A percentile compares a stretch with the other conserved stretches of the same genome.
Conservation (phyloP, 2,113 vertebrate genomes). For the Hymenochirus boettgeri region DNA sequence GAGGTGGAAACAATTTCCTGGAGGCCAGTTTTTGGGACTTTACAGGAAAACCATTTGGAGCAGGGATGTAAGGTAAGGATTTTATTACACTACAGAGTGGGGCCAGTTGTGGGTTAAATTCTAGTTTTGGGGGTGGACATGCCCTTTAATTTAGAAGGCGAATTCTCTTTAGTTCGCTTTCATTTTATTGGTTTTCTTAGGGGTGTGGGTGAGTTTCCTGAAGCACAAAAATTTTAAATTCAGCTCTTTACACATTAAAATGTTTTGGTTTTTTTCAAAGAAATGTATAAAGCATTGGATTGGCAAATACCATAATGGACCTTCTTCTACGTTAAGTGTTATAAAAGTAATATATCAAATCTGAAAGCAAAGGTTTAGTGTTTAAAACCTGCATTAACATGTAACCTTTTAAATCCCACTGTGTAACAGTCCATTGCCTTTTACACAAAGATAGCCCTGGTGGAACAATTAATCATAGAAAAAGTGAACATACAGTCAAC, state of each 20-base stretch:
- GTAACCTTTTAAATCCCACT: constrained; percentile 77
- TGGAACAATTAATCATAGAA: constrained; percentile 74
- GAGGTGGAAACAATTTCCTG: no score
- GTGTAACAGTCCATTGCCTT: constrained; percentile 78
- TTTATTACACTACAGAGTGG: no score
- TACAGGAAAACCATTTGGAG: no score
- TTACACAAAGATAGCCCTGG: constrained; percentile 76
- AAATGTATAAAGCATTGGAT: constrained; percentile 26
- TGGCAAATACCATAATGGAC: constrained; percentile 12
- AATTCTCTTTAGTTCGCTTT: no score
- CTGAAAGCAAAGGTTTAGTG: constrained; percentile 63
- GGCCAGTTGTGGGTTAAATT: no score
- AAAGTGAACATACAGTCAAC: constrained; percentile 69
- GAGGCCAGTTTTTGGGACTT: no score
- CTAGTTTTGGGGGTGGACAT: no score
- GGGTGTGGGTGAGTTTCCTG: no score
- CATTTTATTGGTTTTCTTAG: no score
- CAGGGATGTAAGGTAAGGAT: no score
- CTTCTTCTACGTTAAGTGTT: constrained; percentile 28
- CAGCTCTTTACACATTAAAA: neutral
- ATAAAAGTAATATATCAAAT: constrained; percentile 48
- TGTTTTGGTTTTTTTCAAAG: constrained; percentile 1
- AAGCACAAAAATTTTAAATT: no score
- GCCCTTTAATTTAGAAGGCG: no score
- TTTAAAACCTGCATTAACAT: constrained; percentile 73